Evolutionary conservation across 2,113 vertebrate species (phyloP), one percentile per base, ranked within the genome.

Genomic region (Pomatorhinus ruficollis): DNA sequence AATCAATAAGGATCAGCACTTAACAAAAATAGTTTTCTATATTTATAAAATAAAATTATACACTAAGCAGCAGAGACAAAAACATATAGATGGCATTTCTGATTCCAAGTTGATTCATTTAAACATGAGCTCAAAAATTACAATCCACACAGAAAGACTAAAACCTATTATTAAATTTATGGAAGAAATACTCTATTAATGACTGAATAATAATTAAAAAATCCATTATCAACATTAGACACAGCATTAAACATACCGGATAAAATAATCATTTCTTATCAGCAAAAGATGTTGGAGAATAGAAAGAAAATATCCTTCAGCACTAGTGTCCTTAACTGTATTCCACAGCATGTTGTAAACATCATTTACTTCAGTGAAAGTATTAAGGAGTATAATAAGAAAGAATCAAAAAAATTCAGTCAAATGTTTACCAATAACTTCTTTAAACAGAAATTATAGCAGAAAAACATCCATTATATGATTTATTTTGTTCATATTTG

Each of bases 201-300:
- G 10, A 76, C 25, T 63, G 37, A 56, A 33, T 17, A 12, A 71
- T 22, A 75, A 61, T 49, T 68, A 61, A 3, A 35, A 47, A 78
- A 35, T 13, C 9, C 10, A 69, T 53, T 85, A 64, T 22, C 66
- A 77, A 66, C 15, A 83, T 40, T 79, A 64, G 95, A 50, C 15
- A 80, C 25, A 87, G 60, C 22, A 70, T 92, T 76, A 77, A 91
- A 65, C 98, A 98, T 98, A 99, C 99, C 99, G 98, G 97, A 99
- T 98, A 97, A 98, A 98, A 98, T 98, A 98, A 96, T 99, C 99
- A 85, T 99, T 99, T 94, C 99, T 97, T 98, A 99, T 98, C 52
- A 99, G 98, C 96, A 99, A 95, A 94, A 99, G 98, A 97, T 99
- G 99, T 82, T 99, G 99, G 89, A 99, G 98, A 97, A 99, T 99